Evolutionary conservation across 2,888 invertebrate species (phyloP).

Genomic region (Cephus rjabovi): DNA sequence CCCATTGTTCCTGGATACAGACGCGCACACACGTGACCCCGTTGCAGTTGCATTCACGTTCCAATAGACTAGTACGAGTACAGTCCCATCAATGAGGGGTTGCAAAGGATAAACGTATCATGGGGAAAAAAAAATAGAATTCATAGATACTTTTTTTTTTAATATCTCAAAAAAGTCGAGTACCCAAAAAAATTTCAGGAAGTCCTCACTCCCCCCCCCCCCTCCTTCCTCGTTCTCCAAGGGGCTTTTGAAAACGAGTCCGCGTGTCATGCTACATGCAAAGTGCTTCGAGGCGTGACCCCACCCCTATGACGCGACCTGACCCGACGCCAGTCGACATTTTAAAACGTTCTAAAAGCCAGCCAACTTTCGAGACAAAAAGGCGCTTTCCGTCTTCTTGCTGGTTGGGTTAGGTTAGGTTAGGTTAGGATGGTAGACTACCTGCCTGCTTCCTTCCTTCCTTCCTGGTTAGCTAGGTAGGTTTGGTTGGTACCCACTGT

Average conservation of each 20-base stretch:
- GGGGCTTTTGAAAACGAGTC: neutral
- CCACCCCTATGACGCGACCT: neutral
- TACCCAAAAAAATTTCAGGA: neutral
- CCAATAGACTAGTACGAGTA: neutral
- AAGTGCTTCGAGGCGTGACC: constrained; percentile 4
- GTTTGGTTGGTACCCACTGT: neutral
- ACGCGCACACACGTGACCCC: neutral
- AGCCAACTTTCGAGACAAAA: constrained; percentile 25
- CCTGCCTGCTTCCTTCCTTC: neutral
- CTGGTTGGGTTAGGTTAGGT: neutral
- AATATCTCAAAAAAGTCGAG: neutral
- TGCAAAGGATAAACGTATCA: neutral
- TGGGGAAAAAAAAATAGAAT: neutral
- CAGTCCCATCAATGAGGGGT: neutral
- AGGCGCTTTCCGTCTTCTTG: constrained; percentile 8
- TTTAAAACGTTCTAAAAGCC: constrained; percentile 24
- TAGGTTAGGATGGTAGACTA: neutral
- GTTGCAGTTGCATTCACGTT: neutral
- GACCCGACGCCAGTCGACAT: constrained; percentile 18
- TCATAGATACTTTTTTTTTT: neutral
- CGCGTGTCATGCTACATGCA: neutral
- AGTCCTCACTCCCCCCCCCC: neutral
- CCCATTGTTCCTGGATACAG: constrained; percentile 54
- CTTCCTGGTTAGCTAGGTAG: neutral
- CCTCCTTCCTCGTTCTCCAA: neutral